These are phyloP conservation scores for Bombus soroeensis DNA, from an alignment of 1,140 invertebrate species.

Conservation along the genomic window DNA sequence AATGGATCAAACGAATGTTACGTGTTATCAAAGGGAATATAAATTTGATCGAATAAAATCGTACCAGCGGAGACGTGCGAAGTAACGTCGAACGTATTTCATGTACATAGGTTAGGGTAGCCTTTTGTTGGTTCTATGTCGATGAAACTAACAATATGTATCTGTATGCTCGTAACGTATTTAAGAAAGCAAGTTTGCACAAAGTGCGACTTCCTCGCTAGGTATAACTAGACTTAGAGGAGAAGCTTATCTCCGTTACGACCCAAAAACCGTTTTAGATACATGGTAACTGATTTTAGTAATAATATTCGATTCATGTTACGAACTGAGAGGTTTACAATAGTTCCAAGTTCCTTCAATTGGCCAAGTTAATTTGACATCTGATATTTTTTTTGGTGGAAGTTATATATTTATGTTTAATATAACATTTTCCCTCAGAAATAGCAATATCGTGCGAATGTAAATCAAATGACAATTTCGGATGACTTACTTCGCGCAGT, in stretches of 20 bases:
- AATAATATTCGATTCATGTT: not conserved
- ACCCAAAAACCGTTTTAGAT: not conserved
- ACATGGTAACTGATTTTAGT: not conserved
- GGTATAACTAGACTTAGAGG: not conserved
- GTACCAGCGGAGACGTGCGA: not conserved
- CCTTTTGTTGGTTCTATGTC: not conserved
- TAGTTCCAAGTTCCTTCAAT: too few species aligned
- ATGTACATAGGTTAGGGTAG: not conserved
- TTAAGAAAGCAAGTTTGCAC: not conserved
- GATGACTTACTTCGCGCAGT: not conserved
- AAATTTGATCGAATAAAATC: slow-evolving; percentile 5
- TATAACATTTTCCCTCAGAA: not conserved
- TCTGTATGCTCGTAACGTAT: not conserved
- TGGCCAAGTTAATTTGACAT: not conserved
- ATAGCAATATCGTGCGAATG: not conserved
- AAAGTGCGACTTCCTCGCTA: too few species aligned
- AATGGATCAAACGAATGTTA: slow-evolving; percentile 3
- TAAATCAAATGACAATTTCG: not conserved
- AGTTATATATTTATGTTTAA: too few species aligned
- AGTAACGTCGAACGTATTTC: not conserved
- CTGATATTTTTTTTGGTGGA: not conserved
- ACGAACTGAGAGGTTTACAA: not conserved
- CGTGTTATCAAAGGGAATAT: not conserved
- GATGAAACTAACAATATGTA: not conserved
- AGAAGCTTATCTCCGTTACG: not conserved